Evolutionary conservation across 2,888 invertebrate species (phyloP), one percentile per base, ranked within the genome.

Genomic region (Neoascia interrupta): DNA sequence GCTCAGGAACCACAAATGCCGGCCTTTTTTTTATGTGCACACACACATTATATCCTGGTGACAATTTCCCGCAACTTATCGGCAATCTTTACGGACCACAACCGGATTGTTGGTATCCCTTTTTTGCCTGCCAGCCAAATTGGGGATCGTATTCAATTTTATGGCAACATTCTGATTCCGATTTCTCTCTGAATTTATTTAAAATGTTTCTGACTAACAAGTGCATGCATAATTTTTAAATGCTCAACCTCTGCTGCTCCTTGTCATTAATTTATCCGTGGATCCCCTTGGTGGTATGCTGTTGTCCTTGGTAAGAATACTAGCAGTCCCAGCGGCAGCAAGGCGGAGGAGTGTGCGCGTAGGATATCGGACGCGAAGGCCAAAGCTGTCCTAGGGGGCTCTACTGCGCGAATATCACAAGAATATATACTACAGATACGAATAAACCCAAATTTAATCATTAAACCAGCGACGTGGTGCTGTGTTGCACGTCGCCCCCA

Each of bases 361-460:
- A 39, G 15, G 26, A 18, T 5, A 11, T 1, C 31, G 37, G 6
- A 16, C n/a, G 11, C 3, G n/a, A 26, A 13, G 28, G 19, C 31
- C 26, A 23, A 16, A 11, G 10, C 21, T 36, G 15, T 60, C 45
- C 60, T 45, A 16, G 34, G 11, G 11, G n/a, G 21, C 19, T 3
- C 10, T 13, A 11, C 10, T 15, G 16, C n/a, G n/a, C 10, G 34
- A 60, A 47, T 34, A 21, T 45, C 23, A 6, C 36, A 45, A 11
- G n/a, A n/a, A n/a, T n/a, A n/a, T n/a, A n/a, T n/a, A n/a, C n/a
- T n/a, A n/a, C n/a, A n/a, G n/a, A n/a, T 23, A 18, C 28, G 47
- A 26, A 16, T 60, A 60, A 60, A 60, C 45, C 45, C 11, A 45
- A 60, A 37, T 60, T 60, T 47, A 34, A 60, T 60, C 47, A 26